Evolutionary conservation across 1,140 invertebrate species (phyloP).

Genomic region (Pristionchus pacificus): DNA sequence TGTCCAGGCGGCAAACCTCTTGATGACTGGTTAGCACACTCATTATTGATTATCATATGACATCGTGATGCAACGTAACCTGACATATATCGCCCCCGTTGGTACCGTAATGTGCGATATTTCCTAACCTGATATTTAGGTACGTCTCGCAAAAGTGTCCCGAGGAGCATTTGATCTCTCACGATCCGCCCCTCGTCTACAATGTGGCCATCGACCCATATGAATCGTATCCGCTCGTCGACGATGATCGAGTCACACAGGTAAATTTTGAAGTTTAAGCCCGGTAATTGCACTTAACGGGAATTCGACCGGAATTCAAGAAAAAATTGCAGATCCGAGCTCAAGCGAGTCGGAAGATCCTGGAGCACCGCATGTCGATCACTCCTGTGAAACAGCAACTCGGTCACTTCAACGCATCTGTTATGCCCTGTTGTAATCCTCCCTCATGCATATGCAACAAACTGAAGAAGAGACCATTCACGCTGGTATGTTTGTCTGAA

Average conservation of each 20-base stretch:
- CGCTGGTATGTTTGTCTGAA: too few species aligned
- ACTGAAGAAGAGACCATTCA: too few species aligned
- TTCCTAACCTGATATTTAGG: constrained; percentile 32
- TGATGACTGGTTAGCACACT: constrained; percentile 47
- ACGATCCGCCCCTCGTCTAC: constrained; percentile 52
- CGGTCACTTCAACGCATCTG: constrained; percentile 27
- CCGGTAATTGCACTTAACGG: too few species aligned
- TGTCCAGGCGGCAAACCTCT: constrained; percentile 49
- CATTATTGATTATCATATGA: neutral
- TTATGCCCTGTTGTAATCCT: constrained; percentile 43
- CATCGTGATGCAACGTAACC: neutral
- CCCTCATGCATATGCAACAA: constrained; percentile 44
- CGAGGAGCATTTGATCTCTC: constrained; percentile 43
- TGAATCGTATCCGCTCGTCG: constrained; percentile 48
- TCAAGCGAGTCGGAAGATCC: constrained; percentile 14
- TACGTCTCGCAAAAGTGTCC: constrained; percentile 54
- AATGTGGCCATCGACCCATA: constrained; percentile 46
- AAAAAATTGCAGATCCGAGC: constrained; percentile 10
- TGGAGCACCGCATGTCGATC: constrained; percentile 31
- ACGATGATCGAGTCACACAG: constrained; percentile 11
- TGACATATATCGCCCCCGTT: neutral
- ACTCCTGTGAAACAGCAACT: constrained; percentile 36
- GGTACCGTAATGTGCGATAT: neutral
- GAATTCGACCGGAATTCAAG: neutral
- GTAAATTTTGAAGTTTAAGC: neutral